Conservation (phyloP, 2,888 invertebrate genomes). For the Megaustenia siamemsis region DNA sequence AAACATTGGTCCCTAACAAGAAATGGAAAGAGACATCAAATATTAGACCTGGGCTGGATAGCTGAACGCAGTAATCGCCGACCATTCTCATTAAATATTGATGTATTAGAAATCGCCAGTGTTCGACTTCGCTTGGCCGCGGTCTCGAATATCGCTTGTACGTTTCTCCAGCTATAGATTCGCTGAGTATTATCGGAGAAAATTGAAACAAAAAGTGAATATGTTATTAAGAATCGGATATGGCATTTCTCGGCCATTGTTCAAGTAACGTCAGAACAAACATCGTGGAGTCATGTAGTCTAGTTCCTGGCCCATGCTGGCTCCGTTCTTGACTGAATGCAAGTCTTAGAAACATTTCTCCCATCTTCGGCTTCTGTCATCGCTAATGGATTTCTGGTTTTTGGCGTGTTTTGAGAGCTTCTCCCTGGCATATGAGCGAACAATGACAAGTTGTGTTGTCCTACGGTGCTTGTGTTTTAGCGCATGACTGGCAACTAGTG, state of each 20-base stretch:
- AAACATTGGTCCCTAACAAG: slow-evolving; percentile 43
- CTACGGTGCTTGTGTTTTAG: not conserved
- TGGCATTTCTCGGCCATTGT: slow-evolving; percentile 33
- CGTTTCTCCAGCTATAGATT: slow-evolving; percentile 2
- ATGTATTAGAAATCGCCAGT: slow-evolving; percentile 3
- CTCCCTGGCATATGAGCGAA: not conserved
- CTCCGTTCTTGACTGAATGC: not conserved
- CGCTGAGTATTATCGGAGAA: not conserved
- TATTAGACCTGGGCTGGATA: slow-evolving; percentile 22
- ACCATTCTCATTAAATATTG: slow-evolving; percentile 41
- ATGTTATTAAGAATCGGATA: slow-evolving; percentile 28
- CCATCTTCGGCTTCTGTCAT: slow-evolving; percentile 1
- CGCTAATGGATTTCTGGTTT: slow-evolving; percentile 25
- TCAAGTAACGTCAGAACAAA: slow-evolving; percentile 27
- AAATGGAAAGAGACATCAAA: slow-evolving; percentile 44
- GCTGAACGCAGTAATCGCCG: not conserved
- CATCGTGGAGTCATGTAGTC: not conserved
- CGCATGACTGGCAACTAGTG: too few relatives aligned
- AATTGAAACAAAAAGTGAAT: slow-evolving; percentile 49
- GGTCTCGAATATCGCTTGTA: slow-evolving; percentile 15
- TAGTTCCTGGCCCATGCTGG: not conserved
- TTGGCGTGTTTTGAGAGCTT: not conserved
- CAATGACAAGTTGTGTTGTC: not conserved
- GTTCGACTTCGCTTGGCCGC: not conserved
- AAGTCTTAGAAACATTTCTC: not conserved